Evolutionary conservation across 2,797 vertebrate genomes (phyloP).

Genomic region (Otus scops): DNA sequence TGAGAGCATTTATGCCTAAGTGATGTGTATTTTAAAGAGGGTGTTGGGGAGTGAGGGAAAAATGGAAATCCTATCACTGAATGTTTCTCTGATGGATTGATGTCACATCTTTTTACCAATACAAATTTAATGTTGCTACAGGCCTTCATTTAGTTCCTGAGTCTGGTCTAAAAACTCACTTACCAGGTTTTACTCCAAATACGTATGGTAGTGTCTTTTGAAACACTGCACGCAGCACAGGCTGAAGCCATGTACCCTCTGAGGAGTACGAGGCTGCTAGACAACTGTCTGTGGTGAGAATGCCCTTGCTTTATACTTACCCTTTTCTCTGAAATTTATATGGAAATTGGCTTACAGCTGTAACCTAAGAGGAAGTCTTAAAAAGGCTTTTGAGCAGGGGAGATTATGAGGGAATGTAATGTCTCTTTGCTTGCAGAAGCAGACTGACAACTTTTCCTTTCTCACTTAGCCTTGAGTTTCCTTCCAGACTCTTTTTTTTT

Average conservation of each 20-base stretch:
- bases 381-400: neutral
- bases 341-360: neutral
- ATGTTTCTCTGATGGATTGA: neutral
- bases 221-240: neutral
- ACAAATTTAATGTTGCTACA: neutral
- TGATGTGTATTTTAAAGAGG: neutral
- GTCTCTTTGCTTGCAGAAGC: neutral
- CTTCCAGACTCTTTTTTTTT: neutral
- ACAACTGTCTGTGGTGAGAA: neutral
- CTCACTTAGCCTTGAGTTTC: neutral
- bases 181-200: neutral
- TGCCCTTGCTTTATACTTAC: neutral
- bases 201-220: neutral
- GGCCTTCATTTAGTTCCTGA: neutral
- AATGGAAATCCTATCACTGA: neutral
- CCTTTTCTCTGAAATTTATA: neutral
- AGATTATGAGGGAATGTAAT: neutral
- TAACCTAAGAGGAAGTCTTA: neutral
- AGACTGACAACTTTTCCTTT: neutral
- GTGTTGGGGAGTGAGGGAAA: neutral
- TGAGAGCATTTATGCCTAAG: neutral
- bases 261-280: neutral
- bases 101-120: neutral
- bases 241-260: neutral
- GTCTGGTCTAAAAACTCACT: neutral